Evolutionary conservation across 1,140 invertebrate species (phyloP), one percentile per base, ranked within the genome.

Genomic region (Drosophila trapezifrons): DNA sequence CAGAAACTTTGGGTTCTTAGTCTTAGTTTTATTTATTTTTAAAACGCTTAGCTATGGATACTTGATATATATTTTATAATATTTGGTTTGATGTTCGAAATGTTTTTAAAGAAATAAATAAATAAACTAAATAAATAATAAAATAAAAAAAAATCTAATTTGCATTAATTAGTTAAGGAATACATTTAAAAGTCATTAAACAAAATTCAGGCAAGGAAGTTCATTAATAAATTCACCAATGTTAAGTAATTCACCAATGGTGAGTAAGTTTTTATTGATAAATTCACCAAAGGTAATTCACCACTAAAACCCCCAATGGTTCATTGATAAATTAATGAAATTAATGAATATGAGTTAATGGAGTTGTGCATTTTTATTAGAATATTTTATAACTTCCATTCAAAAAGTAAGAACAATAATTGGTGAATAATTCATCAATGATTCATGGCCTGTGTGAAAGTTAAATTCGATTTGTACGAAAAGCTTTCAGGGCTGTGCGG

Each of bases 401-500:
- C 9, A 10, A 42, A 18, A 4, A 10, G 9, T 32, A 42, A 20
- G 47, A 18, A 32, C 25, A 17, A 17, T 17, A 9, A 29, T 13
- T 18, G 10, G 6, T 51, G 13, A 10, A 35, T 20, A 6, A 35
- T 20, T 52, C 32, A 52, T 22, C 13, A 52, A 52, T 6, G 32
- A n/a, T 37, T 37, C 29, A 52, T 32, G 2, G 5, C 2, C 13
- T 5, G 7, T 2, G 8, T n/a, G n/a, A n/a, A 7, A 22, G 18
- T 9, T n/a, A 13, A n/a, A 20, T n/a, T 37, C 2, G 2, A 54
- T 37, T 37, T 54, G n/a, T 54, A 29, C 18, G 8, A 4, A 0
- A 6, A 58, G 27, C 29, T 13, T 32, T 13, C 47, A 69, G 57
- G 64, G 64, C n/a, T 60, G n/a, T 9, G 20, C 4, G 27, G 15